These are phyloP conservation scores for Cryptus armator DNA, from an alignment of 2,888 invertebrate genomes.

Conservation along the genomic window DNA sequence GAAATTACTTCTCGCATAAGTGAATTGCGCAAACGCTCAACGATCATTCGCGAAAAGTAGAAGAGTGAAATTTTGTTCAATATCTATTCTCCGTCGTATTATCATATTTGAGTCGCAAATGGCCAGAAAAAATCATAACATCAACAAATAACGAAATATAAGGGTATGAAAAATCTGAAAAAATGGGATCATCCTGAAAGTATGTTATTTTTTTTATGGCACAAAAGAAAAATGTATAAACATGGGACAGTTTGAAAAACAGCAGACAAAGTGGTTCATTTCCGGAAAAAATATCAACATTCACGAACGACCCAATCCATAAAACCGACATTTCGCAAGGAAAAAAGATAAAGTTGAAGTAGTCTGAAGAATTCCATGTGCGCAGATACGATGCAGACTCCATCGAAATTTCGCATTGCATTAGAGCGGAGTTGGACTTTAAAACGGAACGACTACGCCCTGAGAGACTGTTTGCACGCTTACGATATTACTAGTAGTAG, in stretches of 20 bases:
- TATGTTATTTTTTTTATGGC: too few relatives aligned
- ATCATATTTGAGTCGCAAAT: too few relatives aligned
- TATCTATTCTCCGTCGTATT: neutral
- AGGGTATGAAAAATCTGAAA: neutral
- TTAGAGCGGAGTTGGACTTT: constrained; percentile 30
- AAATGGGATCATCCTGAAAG: neutral
- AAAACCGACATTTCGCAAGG: neutral
- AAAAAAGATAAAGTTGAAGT: neutral
- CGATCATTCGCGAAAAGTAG: neutral
- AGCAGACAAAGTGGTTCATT: too few relatives aligned
- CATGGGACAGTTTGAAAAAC: too few relatives aligned
- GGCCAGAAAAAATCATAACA: too few relatives aligned
- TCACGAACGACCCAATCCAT: neutral
- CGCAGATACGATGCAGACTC: neutral
- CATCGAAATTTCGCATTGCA: constrained; percentile 17
- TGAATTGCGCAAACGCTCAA: neutral
- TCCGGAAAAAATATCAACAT: too few relatives aligned
- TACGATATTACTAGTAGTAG: constrained; percentile 51
- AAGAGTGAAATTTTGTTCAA: neutral
- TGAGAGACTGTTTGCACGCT: constrained; percentile 36
- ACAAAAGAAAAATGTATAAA: too few relatives aligned
- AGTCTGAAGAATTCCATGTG: constrained; percentile 12
- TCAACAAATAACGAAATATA: too few relatives aligned
- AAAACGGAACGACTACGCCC: constrained; percentile 53
- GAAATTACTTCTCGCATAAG: neutral